Evolutionary conservation across 2,888 invertebrate species (phyloP).

Genomic region (Vesta saturnalis): DNA sequence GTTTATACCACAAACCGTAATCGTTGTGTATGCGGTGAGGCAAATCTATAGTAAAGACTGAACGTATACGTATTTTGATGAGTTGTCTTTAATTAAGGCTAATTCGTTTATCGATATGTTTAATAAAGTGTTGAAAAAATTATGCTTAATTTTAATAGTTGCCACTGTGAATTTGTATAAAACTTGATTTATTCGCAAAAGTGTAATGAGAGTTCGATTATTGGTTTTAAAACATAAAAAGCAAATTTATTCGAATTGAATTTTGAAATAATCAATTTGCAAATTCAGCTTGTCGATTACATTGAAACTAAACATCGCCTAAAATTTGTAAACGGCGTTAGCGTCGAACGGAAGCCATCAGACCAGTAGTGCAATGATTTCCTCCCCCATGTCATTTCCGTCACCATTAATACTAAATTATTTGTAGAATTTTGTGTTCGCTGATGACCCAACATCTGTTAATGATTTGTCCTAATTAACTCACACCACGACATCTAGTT

Average conservation of each 20-base stretch:
- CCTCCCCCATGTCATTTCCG: conserved; percentile 60
- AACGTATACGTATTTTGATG: background rate
- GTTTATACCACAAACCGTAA: background rate
- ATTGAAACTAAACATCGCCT: conserved; percentile 44
- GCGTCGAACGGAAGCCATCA: conserved; percentile 55
- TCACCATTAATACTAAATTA: conserved; percentile 61
- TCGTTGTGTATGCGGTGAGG: background rate
- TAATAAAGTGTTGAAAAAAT: too few species aligned
- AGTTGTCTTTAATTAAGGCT: background rate
- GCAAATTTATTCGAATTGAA: background rate
- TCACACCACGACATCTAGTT: conserved; percentile 47
- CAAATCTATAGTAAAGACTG: background rate
- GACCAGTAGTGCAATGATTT: conserved; percentile 59
- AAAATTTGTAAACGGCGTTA: conserved; percentile 45
- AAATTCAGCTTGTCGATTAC: conserved; percentile 14
- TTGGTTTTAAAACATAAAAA: background rate
- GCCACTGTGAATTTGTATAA: too few species aligned
- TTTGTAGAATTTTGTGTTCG: conserved; percentile 60
- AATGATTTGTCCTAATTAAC: conserved; percentile 65
- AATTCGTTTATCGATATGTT: too few species aligned
- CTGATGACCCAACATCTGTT: conserved; percentile 61
- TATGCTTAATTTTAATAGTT: too few species aligned
- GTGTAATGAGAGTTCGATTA: background rate
- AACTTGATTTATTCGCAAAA: background rate
- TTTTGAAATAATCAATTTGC: conserved; percentile 12